phyloP scores from a whole-genome alignment of 2,888 invertebrate genomes.

The Drosophila crucigera region DNA sequence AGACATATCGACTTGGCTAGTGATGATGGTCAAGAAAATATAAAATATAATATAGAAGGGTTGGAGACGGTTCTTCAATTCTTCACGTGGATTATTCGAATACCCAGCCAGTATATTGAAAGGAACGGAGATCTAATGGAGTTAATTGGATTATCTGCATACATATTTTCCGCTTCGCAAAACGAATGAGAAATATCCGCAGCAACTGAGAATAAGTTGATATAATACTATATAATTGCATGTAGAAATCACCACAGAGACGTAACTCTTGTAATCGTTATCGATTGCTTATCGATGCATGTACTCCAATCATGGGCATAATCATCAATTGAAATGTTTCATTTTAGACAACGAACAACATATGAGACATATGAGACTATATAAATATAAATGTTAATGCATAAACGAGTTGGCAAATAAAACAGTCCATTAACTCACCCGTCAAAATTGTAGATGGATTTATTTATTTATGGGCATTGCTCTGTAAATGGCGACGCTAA shows the following conservation, averaged over 20 bases:
- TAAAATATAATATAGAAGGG: too few species aligned
- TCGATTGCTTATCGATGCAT: constrained; percentile 19
- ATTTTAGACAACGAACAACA: neutral
- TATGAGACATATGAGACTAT: too few species aligned
- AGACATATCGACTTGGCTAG: neutral
- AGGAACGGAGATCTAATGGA: neutral
- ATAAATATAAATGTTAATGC: neutral
- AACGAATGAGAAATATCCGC: neutral
- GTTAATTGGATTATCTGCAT: neutral
- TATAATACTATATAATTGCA: neutral
- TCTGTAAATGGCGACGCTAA: constrained; percentile 37
- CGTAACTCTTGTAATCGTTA: constrained; percentile 5
- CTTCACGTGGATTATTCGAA: neutral
- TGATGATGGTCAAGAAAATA: too few species aligned
- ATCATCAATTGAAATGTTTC: neutral
- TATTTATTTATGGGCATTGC: constrained; percentile 28
- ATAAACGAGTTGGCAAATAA: neutral
- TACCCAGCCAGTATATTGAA: neutral
- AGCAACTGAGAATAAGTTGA: neutral
- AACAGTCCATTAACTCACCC: constrained; percentile 30
- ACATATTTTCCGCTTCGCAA: neutral
- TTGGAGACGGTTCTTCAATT: neutral
- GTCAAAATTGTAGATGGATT: constrained; percentile 23
- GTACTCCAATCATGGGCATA: neutral
- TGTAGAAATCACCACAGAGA: neutral